Base-by-base conservation (phyloP, 2,888 invertebrate species). In the Cyrtodaria siliqua region DNA sequence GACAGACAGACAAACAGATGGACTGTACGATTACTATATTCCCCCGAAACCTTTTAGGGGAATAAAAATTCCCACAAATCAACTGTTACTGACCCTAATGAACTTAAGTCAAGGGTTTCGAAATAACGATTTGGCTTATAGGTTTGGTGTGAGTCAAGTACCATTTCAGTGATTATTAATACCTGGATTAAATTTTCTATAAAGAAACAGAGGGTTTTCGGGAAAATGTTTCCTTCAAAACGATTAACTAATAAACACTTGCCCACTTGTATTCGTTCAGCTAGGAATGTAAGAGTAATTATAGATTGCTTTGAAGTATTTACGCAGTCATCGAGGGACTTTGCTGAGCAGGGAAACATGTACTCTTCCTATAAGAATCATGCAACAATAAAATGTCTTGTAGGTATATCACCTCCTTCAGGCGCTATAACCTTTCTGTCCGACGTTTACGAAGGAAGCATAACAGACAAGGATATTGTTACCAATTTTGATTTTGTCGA, bases 301-400 rank as follows among this genome's bases (percentile, higher is more conserved):
- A 73, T 73, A 20, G 73, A 73, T 52, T 67, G 67, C 27, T 67
- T 61, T 50, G 73, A 67, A 29, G 56, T 61, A 27, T 67, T 67
- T 73, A 57, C 62, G 8, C 56, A 73, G 47, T 55, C 49, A 47
- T 61, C 67, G 14, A 20, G 67, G 3, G 42, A 73, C 23, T 67
- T 73, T 62, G 53, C 60, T 18, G 60, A 62, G 23, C 67, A 73
- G 50, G 73, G 62, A 2, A 73, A 73, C 50, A 38, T 53, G 24
- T 64, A 64, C 26, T 66, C 72, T 8, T 42, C 66, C 8, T 66
- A 72, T 26, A 66, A 64, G 55, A 66, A 61, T 20, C 66, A 70
- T 55, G 18, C 64, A 14, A 75, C 75, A 53, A 23, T 60, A 26
- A 75, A 70, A 70, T 61, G 64, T 42, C 40, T 75, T 8, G 66